These are phyloP conservation scores for Metallyticus violacea DNA, from an alignment of 2,888 invertebrate genomes.

Conservation along the genomic window DNA sequence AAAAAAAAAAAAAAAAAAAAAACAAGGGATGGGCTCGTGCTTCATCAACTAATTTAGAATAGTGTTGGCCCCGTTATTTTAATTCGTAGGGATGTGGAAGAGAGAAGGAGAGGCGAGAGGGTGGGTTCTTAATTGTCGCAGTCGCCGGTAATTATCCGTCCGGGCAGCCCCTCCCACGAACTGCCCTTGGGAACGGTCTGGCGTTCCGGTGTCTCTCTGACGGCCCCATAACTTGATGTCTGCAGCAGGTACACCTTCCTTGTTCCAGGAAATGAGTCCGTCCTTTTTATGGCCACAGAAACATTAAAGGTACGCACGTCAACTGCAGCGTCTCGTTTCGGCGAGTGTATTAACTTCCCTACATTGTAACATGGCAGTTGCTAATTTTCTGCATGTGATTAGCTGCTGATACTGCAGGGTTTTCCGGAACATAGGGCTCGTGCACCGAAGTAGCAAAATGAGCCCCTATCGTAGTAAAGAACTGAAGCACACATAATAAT, in stretches of 20 bases:
- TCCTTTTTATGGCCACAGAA: not conserved
- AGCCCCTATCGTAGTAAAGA: too few relatives aligned
- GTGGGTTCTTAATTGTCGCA: constrained; percentile 5
- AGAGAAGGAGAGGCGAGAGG: not conserved
- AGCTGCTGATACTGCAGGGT: not conserved
- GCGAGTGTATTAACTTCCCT: not conserved
- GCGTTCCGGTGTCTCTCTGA: not conserved
- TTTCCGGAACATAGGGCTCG: too few relatives aligned
- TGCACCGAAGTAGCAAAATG: too few relatives aligned
- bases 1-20: too few relatives aligned
- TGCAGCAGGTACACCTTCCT: not conserved
- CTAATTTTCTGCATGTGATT: not conserved
- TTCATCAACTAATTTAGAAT: not conserved
- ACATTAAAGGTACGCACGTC: too few relatives aligned
- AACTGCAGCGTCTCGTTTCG: not conserved
- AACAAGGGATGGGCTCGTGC: not conserved
- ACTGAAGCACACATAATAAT: too few relatives aligned
- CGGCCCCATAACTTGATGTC: not conserved
- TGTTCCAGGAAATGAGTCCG: not conserved
- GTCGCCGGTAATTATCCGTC: not conserved
- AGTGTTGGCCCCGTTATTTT: not conserved
- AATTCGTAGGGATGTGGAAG: not conserved
- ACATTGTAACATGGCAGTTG: too few relatives aligned
- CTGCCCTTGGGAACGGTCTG: not conserved
- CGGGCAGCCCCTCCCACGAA: not conserved